Evolutionary conservation across 2,797 vertebrate genomes (phyloP), one percentile per base, ranked within the genome.

Genomic region (Phyllotis vaccarum): DNA sequence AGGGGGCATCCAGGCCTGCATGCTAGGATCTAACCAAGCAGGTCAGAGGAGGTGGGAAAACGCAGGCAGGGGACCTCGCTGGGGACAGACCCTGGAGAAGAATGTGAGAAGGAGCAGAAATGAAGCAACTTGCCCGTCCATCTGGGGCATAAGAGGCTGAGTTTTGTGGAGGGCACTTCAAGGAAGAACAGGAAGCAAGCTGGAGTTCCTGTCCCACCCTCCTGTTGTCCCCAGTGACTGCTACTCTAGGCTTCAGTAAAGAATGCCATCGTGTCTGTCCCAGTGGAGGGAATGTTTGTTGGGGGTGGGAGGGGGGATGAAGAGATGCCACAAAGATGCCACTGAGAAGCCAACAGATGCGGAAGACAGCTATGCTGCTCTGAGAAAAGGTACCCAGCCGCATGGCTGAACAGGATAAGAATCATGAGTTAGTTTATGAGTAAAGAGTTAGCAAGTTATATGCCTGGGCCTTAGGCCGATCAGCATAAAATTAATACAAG

Each of bases 31-130:
- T 37, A 83, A 34, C 27, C 58, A 64, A 13, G 19, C 21, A 7
- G 27, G 37, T 56, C 5, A 0, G 34, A 80, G 24, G 22, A 37
- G 76, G 56, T 12, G 2, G 34, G 76, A 82, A n/a, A 37, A 7
- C 2, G 1, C 3, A 0, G 54, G 27, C 17, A 29, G 7, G 14
- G 10, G 29, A 40, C 66, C 43, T 34, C 0, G 1, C 85, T 68
- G n/a, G 85, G n/a, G 17, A 76, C 1, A 56, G 70, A 78, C 56
- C 56, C 75, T 62, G 46, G 80, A 95, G 94, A 86, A 76, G 86
- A 74, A 37, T 3, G 75, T 56, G 76, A 91, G 87, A 46, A 58
- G 37, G 27, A 76, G 6, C 76, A 90, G 40, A 72, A 11, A 29
- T 3, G 1, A 16, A 16, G 66, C 7, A 14, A 46, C 19, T 0